Conservation (phyloP, 2,113 vertebrate species). For the Beaufortia kweichowensis region DNA sequence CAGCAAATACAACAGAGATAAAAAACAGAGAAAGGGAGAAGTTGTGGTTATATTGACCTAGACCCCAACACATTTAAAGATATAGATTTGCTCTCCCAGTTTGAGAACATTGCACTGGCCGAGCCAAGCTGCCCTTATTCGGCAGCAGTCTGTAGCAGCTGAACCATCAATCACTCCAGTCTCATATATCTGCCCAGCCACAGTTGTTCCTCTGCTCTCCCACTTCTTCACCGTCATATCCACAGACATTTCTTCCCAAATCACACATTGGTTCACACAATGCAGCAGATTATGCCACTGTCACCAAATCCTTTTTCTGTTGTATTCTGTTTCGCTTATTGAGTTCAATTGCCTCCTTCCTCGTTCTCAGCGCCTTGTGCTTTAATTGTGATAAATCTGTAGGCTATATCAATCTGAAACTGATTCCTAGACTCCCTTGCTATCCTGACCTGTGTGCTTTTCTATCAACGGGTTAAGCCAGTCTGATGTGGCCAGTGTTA, state of each 20-base stretch:
- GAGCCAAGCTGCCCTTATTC: conserved; percentile 57
- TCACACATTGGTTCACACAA: not conserved
- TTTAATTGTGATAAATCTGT: not conserved
- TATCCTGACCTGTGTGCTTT: not conserved
- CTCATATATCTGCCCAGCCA: conserved; percentile 58
- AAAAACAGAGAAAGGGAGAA: not conserved
- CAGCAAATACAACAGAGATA: not conserved
- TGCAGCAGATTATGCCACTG: not conserved
- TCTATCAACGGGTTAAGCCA: conserved; percentile 39
- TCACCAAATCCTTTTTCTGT: not conserved
- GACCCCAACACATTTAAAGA: conserved; percentile 1
- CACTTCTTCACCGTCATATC: conserved; percentile 1
- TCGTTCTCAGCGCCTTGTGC: not conserved
- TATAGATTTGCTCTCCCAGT: conserved; percentile 10
- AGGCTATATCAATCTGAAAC: not conserved
- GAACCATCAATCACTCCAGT: conserved; percentile 60
- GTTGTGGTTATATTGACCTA: conserved; percentile 2
- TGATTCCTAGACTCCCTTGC: not conserved
- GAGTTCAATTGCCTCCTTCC: not conserved
- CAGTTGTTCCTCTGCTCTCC: conserved; percentile 42
- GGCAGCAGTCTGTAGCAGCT: conserved; percentile 61
- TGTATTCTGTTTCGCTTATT: not conserved
- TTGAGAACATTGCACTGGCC: conserved; percentile 32
- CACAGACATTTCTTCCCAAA: not conserved
- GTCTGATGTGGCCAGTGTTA: conserved; percentile 44